Base-by-base conservation (phyloP, 2,888 invertebrate species). In the Lycophotia porphyrea region DNA sequence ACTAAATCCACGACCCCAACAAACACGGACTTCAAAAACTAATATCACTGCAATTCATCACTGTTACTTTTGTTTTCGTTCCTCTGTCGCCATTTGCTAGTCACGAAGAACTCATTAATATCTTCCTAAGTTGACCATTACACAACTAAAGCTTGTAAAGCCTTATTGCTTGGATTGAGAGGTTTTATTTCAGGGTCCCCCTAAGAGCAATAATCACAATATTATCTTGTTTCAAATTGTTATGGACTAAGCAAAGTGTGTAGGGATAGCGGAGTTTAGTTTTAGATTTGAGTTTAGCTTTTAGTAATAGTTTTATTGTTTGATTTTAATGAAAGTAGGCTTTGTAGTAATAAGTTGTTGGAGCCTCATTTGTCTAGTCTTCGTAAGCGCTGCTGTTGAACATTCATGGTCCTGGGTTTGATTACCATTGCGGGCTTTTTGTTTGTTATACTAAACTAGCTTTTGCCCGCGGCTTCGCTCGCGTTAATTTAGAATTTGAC, bases 91-190 rank as follows among this genome's bases (percentile, higher is more conserved):
- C 39, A 87, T 91, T 91, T 76, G n/a, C 68, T 44, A 85, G 91
- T 92, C 92, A 92, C 92, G 92, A 74, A 84, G 80, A 75, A 73
- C 84, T 89, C 92, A 93, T 93, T 91, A 91, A 92, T 91, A 91
- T 88, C 89, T 81, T 82, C 75, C 88, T 81, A 77, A 86, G 87
- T 80, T 88, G 87, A 87, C 80, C 87, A 83, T 92, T 92, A 93
- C 90, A 88, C 84, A 80, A 85, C 82, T 88, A 85, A 90, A 90
- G 80, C 87, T 84, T 77, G 82, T 82, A 88, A 90, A 87, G 90
- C 91, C 91, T 91, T 91, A 90, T 90, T 89, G 91, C 88, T 70
- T 70, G 82, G 87, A 86, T 88, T 88, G 88, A 90, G 88, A 82
- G 82, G 87, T 85, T 89, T 87, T 89, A 88, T 88, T 83, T 84